Conservation (phyloP, 2,888 invertebrate species). For the Zygaena filipendulae region DNA sequence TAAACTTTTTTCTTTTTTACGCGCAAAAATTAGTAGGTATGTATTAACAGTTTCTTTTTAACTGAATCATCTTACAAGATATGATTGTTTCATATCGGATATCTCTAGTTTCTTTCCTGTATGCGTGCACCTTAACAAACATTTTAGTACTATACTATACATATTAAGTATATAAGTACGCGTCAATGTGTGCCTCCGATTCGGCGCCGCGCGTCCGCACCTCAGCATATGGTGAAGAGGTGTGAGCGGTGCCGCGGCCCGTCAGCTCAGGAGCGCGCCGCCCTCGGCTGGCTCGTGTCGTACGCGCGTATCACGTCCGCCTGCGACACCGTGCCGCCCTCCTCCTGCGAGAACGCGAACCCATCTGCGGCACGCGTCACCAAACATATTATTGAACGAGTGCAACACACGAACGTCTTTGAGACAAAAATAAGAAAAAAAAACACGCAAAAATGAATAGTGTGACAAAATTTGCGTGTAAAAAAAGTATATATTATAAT, state of each 20-base stretch:
- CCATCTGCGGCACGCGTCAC: constrained; percentile 79
- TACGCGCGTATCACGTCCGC: constrained; percentile 96
- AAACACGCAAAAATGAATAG: not conserved
- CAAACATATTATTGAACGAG: not conserved
- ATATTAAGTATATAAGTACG: no score
- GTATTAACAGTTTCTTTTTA: no score
- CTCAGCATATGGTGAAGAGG: constrained; percentile 15
- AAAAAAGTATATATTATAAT: no score
- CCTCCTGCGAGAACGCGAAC: constrained; percentile 99
- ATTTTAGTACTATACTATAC: no score
- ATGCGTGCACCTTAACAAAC: no score
- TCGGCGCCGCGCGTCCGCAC: constrained; percentile 1
- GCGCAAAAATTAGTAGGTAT: no score
- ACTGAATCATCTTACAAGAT: no score
- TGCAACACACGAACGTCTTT: not conserved
- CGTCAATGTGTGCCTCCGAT: constrained; percentile 2
- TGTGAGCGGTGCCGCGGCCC: constrained; percentile 10
- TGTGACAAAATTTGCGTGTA: not conserved
- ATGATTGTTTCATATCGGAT: no score
- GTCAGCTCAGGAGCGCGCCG: constrained; percentile 73
- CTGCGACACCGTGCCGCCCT: constrained; percentile 94
- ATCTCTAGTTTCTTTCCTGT: no score
- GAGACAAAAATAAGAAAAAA: not conserved
- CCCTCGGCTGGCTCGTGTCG: constrained; percentile 91
- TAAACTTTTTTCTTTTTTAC: no score